Base-by-base conservation (phyloP, 2,888 invertebrate genomes). In the Lymantria dispar region DNA sequence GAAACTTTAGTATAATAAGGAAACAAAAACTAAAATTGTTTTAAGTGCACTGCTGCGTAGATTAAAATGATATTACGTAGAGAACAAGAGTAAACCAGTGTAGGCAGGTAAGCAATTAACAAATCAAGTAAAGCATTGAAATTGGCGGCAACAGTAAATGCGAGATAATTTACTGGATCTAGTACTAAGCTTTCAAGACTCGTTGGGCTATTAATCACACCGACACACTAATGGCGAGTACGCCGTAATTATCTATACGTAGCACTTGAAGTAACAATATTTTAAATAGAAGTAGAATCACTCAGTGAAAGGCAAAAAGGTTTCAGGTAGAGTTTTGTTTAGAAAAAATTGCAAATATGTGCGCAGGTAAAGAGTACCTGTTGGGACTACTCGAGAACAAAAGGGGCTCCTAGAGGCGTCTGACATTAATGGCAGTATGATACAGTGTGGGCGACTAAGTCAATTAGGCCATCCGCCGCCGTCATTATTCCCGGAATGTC, bases 401-500 rank as follows among this genome's bases (percentile, higher is more conserved):
- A 85, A 85, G 86, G 84, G 78, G 78, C 80, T 83, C 79, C 79
- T 83, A 86, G 83, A 84, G 80, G 76, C 84, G 84, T 79, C 80
- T 74, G 64, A 78, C 68, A 78, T 79, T 87, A 88, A 88, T 89
- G 78, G 83, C 76, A 73, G 79, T 83, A 80, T 83, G 81, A 87
- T 85, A 78, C 79, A 79, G 86, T 81, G 90, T 91, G 85, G 91
- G 90, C 89, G 89, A 85, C 83, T 75, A 83, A 85, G 87, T 89
- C 90, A 90, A 90, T 90, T 89, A 91, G 89, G 81, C 80, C 88
- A 87, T 90, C 89, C 89, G 87, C 80, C 86, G 87, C 76, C 87
- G 75, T 83, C 83, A 85, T 40, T 40, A 40, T 91, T 91, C 90
- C 89, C 76, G 87, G 90, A 91, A 90, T 87, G 87, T 82, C 81